A percentile compares a stretch with the other conserved stretches of the same genome.
These are phyloP conservation scores for Climacteris rufus DNA, from an alignment of 2,113 vertebrate species.

Conservation along the genomic window DNA sequence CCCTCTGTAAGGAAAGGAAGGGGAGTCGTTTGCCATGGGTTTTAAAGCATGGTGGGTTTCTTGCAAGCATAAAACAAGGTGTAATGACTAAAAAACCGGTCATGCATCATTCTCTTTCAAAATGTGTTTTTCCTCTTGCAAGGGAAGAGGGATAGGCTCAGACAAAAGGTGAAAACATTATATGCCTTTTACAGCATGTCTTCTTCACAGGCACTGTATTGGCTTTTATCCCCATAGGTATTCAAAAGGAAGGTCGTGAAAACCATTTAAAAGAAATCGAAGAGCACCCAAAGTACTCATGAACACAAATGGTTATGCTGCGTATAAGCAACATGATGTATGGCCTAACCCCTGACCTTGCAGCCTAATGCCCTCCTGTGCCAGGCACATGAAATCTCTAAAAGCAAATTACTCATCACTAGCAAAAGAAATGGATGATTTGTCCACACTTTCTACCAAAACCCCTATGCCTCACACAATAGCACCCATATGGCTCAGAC, in stretches of 20 bases:
- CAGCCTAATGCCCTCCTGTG: background rate
- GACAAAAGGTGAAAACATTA: background rate
- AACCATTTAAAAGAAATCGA: background rate
- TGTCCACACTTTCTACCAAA: background rate
- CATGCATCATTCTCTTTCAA: background rate
- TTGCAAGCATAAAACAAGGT: background rate
- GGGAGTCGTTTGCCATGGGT: background rate
- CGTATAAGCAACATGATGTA: background rate
- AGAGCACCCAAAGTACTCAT: background rate
- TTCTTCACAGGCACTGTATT: background rate
- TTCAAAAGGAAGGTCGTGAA: background rate
- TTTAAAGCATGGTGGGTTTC: background rate
- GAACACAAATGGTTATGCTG: background rate
- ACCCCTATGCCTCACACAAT: background rate
- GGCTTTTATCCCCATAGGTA: background rate
- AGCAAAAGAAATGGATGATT: background rate
- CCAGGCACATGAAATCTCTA: background rate
- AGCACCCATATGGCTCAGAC: background rate
- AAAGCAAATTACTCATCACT: background rate
- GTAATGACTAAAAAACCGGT: background rate
- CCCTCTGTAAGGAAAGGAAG: background rate
- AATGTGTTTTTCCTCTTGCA: background rate
- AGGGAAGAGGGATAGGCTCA: background rate
- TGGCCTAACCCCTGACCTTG: background rate
- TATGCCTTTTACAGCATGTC: background rate